Evolutionary conservation across 2,888 invertebrate species (phyloP).

Genomic region (Hyalella azteca): DNA sequence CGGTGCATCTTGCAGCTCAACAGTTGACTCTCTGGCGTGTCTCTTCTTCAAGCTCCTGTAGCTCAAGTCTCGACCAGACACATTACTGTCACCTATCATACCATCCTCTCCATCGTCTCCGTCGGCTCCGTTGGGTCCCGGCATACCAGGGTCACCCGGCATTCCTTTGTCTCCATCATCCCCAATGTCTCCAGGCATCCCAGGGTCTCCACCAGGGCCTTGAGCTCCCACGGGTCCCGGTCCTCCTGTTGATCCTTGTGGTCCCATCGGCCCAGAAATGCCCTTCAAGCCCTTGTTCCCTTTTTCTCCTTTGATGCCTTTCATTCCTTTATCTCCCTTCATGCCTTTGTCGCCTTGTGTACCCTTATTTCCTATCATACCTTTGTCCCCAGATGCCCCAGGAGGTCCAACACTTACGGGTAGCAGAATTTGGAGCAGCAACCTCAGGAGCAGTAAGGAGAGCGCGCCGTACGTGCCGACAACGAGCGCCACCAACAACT

Average conservation of each 20-base stretch:
- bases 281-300: background rate
- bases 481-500: background rate
- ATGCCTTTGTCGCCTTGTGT: background rate
- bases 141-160: background rate
- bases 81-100: background rate
- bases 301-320: background rate
- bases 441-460: background rate
- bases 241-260: too few species aligned
- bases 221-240: background rate
- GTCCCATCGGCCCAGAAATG: background rate
- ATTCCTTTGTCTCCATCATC: background rate
- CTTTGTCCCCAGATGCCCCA: background rate
- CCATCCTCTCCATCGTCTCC: background rate
- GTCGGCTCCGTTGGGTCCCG: background rate
- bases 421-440: background rate
- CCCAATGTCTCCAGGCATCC: background rate
- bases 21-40: background rate
- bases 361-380: background rate
- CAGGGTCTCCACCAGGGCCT: background rate
- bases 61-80: background rate
- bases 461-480: background rate
- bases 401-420: background rate
- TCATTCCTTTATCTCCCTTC: background rate
- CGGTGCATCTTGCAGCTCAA: background rate
- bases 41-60: too few species aligned